These are phyloP conservation scores for Chinchilla lanigera DNA, from an alignment of 2,113 vertebrate genomes.

Conservation along the genomic window DNA sequence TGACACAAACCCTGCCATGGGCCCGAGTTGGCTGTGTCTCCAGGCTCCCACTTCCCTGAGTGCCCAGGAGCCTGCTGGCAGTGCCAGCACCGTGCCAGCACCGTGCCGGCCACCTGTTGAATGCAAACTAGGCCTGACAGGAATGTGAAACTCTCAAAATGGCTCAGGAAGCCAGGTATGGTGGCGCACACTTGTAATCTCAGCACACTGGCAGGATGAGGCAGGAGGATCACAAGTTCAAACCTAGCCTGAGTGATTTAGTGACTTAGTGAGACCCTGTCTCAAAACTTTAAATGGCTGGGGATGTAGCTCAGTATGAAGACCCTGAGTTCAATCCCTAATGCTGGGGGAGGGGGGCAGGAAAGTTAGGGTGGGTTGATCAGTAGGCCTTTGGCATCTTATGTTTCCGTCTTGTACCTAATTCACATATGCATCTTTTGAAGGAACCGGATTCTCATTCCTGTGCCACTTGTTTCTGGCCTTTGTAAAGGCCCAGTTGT, in stretches of 20 bases:
- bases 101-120: background rate
- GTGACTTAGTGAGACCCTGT: background rate
- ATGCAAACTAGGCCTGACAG: background rate
- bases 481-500: constrained; percentile 68
- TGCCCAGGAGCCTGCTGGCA: constrained; percentile 50
- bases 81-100: background rate
- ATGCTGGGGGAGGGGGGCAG: background rate
- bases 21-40: background rate
- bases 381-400: constrained; percentile 20
- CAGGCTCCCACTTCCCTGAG: background rate
- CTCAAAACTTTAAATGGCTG: background rate
- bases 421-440: constrained; percentile 45
- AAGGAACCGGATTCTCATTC: background rate
- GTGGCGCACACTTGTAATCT: background rate
- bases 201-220: background rate
- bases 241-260: background rate
- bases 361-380: background rate
- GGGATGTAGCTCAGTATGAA: background rate
- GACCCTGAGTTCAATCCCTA: background rate
- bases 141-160: constrained; percentile 36
- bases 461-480: background rate
- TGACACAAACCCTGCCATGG: background rate
- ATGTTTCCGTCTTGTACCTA: background rate
- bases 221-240: background rate
- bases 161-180: background rate